Base-by-base conservation (phyloP, 2,797 vertebrate species). In the Syngnathus acus region DNA sequence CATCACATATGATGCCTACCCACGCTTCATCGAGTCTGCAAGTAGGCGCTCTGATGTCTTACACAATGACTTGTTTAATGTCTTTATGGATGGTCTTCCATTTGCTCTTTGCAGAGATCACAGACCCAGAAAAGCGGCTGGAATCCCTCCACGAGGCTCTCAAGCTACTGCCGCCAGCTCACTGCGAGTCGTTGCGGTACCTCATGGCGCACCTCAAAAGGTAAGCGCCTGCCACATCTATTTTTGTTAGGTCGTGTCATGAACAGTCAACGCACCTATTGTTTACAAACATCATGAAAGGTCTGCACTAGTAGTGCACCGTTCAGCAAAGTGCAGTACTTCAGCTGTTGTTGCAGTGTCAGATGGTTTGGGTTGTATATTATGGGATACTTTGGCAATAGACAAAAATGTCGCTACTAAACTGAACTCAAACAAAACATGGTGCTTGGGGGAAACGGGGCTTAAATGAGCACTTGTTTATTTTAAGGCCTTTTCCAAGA, bases 151-250 rank as follows among this genome's bases (percentile, higher is more conserved):
- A 97, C 0, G 95, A 98, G 86, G 93, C 96, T 9, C 86, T 99
- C 89, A 97, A 94, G 81, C 91, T 96, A 68, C 91, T 99, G 81
- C 97, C 97, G 0, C 97, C 95, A 1, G 95, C 97, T 69, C 97
- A 99, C 92, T 95, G 94, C 83, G 97, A 99, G 90, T 95, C 95
- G 0, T 86, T 99, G 76, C 90, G 95, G 71, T 96, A 95, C 92
- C 97, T 99, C 83, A 98, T 99, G 97, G 95, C 91, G 37, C 97
- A 99, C 85, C 91, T 99, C 42, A 99, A 96, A 87, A 97, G 95
- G 97, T 97, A 47, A 11, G 10, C 23, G 13, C 13, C 40, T 61
- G 59, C 59, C 39, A 11, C 39, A 13, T 10, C 10, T 42, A 17
- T 39, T 60, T 60, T 4, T 37, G 32, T 60, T 19, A 39, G 37